Evolutionary conservation across 2,888 invertebrate species (phyloP).

Genomic region (Apoda limacodes): DNA sequence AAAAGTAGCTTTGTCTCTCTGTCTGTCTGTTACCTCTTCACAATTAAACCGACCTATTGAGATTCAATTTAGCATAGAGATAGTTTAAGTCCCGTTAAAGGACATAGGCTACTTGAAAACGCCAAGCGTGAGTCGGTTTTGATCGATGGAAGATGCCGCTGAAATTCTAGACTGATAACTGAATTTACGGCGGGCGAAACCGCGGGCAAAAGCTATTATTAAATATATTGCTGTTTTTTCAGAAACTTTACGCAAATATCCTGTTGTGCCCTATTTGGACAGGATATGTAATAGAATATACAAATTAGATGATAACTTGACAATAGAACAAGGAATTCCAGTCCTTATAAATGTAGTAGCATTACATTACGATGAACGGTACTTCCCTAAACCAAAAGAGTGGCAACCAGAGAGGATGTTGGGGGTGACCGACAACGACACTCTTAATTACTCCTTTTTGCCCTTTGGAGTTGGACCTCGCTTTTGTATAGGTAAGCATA

Average conservation of each 20-base stretch:
- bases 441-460: conserved; percentile 35
- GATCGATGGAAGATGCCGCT: too few relatives aligned
- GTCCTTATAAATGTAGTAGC: conserved; percentile 40
- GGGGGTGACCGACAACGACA: conserved; percentile 31
- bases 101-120: too few relatives aligned
- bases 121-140: too few relatives aligned
- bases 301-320: conserved; percentile 34
- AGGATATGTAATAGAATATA: conserved; percentile 33
- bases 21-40: too few relatives aligned
- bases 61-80: too few relatives aligned
- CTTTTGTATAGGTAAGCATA: conserved; percentile 33
- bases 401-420: conserved; percentile 43
- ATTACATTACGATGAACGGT: conserved; percentile 36
- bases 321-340: conserved; percentile 35
- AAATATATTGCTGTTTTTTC: too few relatives aligned
- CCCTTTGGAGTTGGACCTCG: conserved; percentile 53
- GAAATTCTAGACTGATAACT: too few relatives aligned
- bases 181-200: too few relatives aligned
- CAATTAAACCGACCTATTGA: too few relatives aligned
- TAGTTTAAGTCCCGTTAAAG: too few relatives aligned
- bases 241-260: conserved; percentile 47
- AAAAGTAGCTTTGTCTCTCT: too few relatives aligned
- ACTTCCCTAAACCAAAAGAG: conserved; percentile 36
- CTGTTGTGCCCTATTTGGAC: conserved; percentile 37
- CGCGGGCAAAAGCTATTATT: too few relatives aligned